Evolutionary conservation across 1,140 invertebrate genomes (phyloP).

Genomic region (Hyphantria cunea): DNA sequence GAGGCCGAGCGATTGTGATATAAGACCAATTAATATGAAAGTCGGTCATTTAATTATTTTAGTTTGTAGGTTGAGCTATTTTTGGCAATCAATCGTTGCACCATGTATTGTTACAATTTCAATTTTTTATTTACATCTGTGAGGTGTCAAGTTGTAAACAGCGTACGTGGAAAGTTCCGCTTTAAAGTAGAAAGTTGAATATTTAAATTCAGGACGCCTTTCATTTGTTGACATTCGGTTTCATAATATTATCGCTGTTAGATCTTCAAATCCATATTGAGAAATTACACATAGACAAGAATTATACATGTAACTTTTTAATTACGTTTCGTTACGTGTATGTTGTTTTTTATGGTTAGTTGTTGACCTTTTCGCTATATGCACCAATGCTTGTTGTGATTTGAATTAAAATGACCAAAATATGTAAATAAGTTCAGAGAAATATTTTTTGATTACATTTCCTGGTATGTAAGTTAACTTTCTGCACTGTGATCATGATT

Average conservation of each 20-base stretch:
- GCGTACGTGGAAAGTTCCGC: conserved; percentile 34
- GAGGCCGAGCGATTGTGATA: conserved; percentile 9
- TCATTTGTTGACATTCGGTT: conserved; percentile 50
- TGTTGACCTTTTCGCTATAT: no score
- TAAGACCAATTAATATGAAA: conserved; percentile 32
- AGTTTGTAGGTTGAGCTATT: conserved; percentile 36
- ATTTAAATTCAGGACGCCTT: conserved; percentile 43
- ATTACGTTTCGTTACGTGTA: no score
- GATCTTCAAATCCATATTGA: conserved; percentile 22
- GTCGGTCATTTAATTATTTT: conserved; percentile 49
- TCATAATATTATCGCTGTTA: conserved; percentile 40
- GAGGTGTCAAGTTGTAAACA: conserved; percentile 20
- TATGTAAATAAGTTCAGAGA: no score
- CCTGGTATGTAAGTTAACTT: no score
- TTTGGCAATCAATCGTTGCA: conserved; percentile 33
- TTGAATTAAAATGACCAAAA: no score
- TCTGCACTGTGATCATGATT: no score
- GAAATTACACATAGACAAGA: neutral
- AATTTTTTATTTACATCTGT: conserved; percentile 24
- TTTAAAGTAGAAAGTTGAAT: conserved; percentile 47
- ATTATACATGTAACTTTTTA: no score
- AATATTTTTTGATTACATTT: no score
- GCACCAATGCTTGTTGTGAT: no score
- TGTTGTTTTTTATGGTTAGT: no score
- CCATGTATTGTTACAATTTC: conserved; percentile 10